Evolutionary conservation across 2,888 invertebrate genomes (phyloP).

Genomic region (Lasioglossum morio): DNA sequence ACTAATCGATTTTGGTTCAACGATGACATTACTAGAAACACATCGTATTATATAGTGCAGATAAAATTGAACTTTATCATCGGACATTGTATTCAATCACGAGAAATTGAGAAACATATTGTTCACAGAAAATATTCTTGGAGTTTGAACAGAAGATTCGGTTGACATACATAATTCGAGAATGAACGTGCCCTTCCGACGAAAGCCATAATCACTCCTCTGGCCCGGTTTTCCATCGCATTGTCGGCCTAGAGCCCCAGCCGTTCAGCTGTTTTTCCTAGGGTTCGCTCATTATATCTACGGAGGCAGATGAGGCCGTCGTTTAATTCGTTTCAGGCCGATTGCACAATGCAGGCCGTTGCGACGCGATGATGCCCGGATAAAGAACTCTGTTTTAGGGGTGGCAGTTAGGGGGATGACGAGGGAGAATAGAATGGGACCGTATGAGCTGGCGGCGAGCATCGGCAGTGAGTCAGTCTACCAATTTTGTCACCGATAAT

Average conservation of each 20-base stretch:
- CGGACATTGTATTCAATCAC: too few relatives aligned
- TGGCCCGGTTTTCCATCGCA: neutral
- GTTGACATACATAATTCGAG: neutral
- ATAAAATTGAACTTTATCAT: too few relatives aligned
- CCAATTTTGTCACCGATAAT: conserved; percentile 62
- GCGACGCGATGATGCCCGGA: conserved; percentile 48
- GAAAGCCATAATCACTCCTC: neutral
- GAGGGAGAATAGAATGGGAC: conserved; percentile 51
- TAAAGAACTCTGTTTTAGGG: conserved; percentile 60
- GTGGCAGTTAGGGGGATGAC: conserved; percentile 63
- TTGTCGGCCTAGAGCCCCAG: neutral
- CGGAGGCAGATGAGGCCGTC: conserved; percentile 16
- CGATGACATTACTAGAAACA: too few relatives aligned
- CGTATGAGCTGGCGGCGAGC: conserved; percentile 62
- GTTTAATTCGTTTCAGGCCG: conserved; percentile 66
- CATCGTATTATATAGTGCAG: too few relatives aligned
- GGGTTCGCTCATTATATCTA: neutral
- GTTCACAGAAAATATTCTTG: too few relatives aligned
- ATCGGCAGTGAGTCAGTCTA: conserved; percentile 65
- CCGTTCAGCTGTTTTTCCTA: conserved; percentile 18
- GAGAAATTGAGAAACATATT: too few relatives aligned
- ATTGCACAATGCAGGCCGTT: conserved; percentile 44
- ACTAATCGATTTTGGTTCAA: too few relatives aligned
- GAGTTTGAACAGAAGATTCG: neutral
- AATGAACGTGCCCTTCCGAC: neutral